phyloP scores from a whole-genome alignment of 2,797 vertebrate genomes.

The Myripristis murdjan region DNA sequence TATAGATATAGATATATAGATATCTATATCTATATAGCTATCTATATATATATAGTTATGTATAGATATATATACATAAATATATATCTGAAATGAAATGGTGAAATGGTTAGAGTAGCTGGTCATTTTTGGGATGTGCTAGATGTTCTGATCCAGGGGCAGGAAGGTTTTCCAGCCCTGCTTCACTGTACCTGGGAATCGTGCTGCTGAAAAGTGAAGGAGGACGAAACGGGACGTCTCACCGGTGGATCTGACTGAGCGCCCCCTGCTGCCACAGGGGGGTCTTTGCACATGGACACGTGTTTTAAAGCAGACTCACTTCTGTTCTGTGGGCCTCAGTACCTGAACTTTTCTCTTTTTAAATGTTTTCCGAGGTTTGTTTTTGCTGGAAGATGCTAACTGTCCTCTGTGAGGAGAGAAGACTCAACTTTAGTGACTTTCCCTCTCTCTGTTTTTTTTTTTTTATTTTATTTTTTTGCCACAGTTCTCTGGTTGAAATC shows the following conservation, averaged over 20 bases:
- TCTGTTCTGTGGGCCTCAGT: constrained; percentile 33
- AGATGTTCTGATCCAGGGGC: not conserved
- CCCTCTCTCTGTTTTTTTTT: no score
- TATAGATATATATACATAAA: no score
- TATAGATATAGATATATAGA: no score
- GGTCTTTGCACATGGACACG: constrained; percentile 62
- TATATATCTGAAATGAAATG: no score
- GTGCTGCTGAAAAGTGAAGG: constrained; percentile 34
- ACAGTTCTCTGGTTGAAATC: constrained; percentile 20
- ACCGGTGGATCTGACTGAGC: constrained; percentile 5
- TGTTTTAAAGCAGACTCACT: constrained; percentile 21
- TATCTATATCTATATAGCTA: no score
- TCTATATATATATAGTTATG: no score
- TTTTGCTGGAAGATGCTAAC: constrained; percentile 27
- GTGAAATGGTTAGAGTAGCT: not conserved
- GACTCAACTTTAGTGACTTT: no score
- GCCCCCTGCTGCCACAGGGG: constrained; percentile 34
- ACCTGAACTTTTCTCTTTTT: not conserved
- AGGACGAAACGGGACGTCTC: not conserved
- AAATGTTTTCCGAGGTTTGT: constrained; percentile 38
- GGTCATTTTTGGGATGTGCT: constrained; percentile 8
- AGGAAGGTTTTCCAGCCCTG: not conserved
- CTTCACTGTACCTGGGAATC: constrained; percentile 28
- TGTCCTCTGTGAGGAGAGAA: constrained; percentile 86
- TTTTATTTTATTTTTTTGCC: no score